Conservation (phyloP, 2,113 vertebrate species). For the Apus apus region DNA sequence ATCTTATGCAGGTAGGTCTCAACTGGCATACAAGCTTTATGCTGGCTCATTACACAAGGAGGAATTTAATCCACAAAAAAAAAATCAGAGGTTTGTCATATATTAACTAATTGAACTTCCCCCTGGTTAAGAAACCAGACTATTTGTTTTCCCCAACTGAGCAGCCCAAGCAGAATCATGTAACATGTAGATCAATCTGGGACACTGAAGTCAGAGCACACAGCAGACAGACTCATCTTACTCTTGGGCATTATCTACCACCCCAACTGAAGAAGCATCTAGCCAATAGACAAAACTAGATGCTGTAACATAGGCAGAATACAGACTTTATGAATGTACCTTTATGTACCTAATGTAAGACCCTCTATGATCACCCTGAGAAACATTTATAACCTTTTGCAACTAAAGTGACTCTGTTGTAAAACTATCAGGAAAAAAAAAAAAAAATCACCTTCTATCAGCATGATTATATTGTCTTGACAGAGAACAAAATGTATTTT, state of each 20-base stretch:
- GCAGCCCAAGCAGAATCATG: not conserved
- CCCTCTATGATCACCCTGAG: not conserved
- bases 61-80: not conserved
- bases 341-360: not conserved
- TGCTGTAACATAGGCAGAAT: not conserved
- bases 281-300: not conserved
- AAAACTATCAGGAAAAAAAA: not conserved
- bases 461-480: not conserved
- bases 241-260: not conserved
- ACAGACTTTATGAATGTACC: not conserved
- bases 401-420: not conserved
- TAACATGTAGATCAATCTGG: not conserved
- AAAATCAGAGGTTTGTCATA: not conserved
- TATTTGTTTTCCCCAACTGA: not conserved
- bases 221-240: not conserved
- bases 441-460: not conserved
- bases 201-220: not conserved
- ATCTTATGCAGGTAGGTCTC: not conserved
- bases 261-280: not conserved
- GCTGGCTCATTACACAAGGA: not conserved
- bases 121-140: fast-evolving
- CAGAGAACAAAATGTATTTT: not conserved
- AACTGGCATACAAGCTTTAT: not conserved
- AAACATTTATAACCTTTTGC: not conserved
- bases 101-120: not conserved